Conservation (phyloP, 2,797 vertebrate species). For the Danio jaintianensis region DNA sequence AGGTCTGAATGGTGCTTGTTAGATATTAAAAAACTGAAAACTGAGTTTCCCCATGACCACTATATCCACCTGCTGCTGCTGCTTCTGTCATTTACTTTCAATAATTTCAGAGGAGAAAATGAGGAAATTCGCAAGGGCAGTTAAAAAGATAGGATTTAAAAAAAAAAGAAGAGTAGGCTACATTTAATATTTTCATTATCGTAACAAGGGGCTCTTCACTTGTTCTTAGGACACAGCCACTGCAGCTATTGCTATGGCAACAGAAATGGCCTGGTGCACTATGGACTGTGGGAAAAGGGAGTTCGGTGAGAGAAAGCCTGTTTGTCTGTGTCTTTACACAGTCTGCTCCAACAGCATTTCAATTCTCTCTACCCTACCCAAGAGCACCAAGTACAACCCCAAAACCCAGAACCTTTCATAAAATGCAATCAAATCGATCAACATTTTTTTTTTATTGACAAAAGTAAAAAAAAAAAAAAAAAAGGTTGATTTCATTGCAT, state of each 20-base stretch:
- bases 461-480: no score
- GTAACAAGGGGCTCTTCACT: slow-evolving; percentile 28
- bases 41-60: neutral
- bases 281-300: slow-evolving; percentile 34
- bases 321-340: slow-evolving; percentile 2
- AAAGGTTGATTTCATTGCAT: no score
- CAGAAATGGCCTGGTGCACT: slow-evolving; percentile 32
- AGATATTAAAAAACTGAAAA: neutral
- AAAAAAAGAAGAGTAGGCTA: neutral
- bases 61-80: neutral
- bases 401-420: no score
- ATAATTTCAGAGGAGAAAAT: slow-evolving; percentile 52
- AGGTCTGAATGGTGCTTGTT: neutral
- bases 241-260: slow-evolving; percentile 49
- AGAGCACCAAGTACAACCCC: neutral
- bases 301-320: slow-evolving; percentile 20
- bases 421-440: no score
- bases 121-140: slow-evolving; percentile 48
- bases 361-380: neutral
- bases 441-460: no score
- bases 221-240: slow-evolving; percentile 43
- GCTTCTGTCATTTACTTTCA: slow-evolving; percentile 54
- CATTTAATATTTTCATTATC: neutral
- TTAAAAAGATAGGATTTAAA: neutral
- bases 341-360: slow-evolving; percentile 4